Conservation (phyloP, 2,888 invertebrate species). For the Latheticus oryzae region DNA sequence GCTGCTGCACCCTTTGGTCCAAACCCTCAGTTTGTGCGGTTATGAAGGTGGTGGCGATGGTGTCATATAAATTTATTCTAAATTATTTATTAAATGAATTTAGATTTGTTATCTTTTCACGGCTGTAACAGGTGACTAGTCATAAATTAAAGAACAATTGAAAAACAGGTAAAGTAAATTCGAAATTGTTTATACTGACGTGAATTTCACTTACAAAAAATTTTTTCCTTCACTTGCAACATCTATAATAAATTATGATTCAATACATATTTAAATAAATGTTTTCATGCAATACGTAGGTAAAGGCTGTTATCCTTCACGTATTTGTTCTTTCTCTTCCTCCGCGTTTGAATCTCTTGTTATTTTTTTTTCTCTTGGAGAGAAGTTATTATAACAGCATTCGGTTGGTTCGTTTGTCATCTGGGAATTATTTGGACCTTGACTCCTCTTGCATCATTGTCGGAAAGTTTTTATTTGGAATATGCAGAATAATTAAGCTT, state of each 20-base stretch:
- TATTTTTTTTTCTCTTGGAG: too few species aligned
- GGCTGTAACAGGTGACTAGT: constrained; percentile 22
- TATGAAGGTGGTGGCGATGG: background rate
- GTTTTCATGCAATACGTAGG: constrained; percentile 8
- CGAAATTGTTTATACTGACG: constrained; percentile 18
- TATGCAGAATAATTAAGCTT: constrained; percentile 14
- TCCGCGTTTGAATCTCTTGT: too few species aligned
- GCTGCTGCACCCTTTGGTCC: constrained; percentile 7
- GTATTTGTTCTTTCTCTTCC: background rate
- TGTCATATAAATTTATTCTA: constrained; percentile 16
- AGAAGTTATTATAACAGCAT: too few species aligned
- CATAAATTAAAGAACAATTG: constrained; percentile 35
- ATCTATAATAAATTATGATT: constrained; percentile 22
- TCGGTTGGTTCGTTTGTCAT: too few species aligned
- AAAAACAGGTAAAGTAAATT: constrained; percentile 28
- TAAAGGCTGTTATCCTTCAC: constrained; percentile 28
- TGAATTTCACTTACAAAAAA: constrained; percentile 15
- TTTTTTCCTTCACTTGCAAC: too few species aligned
- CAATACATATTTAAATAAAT: constrained; percentile 8
- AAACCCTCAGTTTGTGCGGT: background rate
- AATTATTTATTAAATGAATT: constrained; percentile 29
- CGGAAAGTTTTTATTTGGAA: constrained; percentile 21
- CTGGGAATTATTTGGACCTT: constrained; percentile 27
- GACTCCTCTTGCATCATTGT: constrained; percentile 23
- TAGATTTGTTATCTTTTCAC: constrained; percentile 36